These are phyloP conservation scores for Pristionchus pacificus DNA, from an alignment of 1,140 invertebrate species.

Conservation along the genomic window DNA sequence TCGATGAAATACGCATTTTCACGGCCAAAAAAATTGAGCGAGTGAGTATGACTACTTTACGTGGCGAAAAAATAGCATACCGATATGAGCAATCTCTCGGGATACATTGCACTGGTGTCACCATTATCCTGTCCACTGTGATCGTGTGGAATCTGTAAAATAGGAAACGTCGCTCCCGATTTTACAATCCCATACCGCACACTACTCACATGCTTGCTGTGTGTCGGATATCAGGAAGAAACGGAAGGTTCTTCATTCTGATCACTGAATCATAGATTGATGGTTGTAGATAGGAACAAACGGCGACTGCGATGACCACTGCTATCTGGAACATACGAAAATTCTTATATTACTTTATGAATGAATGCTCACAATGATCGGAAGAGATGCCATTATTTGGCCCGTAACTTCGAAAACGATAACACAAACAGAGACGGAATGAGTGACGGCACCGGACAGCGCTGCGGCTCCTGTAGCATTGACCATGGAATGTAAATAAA, in stretches of 20 bases:
- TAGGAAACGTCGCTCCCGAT: background rate
- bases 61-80: too few relatives aligned
- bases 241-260: slow-evolving; percentile 84
- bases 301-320: slow-evolving; percentile 86
- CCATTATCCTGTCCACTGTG: slow-evolving; percentile 54
- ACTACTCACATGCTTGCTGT: slow-evolving; percentile 29
- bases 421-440: slow-evolving; percentile 93
- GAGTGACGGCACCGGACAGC: slow-evolving; percentile 91
- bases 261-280: slow-evolving; percentile 98
- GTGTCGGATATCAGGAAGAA: slow-evolving; percentile 54
- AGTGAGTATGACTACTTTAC: too few relatives aligned
- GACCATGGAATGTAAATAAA: background rate
- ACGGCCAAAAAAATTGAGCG: too few relatives aligned
- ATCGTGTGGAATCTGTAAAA: slow-evolving; percentile 41
- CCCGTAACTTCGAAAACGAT: slow-evolving; percentile 98
- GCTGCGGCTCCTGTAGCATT: slow-evolving; percentile 73
- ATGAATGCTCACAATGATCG: slow-evolving; percentile 71
- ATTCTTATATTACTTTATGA: slow-evolving; percentile 3
- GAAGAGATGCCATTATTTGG: slow-evolving; percentile 91
- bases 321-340: slow-evolving; percentile 66
- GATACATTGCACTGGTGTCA: slow-evolving; percentile 43
- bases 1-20: too few relatives aligned
- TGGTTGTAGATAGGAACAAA: slow-evolving; percentile 83
- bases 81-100: slow-evolving; percentile 44
- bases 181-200: background rate